These are phyloP conservation scores for Eilema caniola DNA, from an alignment of 2,888 invertebrate genomes.

Conservation along the genomic window DNA sequence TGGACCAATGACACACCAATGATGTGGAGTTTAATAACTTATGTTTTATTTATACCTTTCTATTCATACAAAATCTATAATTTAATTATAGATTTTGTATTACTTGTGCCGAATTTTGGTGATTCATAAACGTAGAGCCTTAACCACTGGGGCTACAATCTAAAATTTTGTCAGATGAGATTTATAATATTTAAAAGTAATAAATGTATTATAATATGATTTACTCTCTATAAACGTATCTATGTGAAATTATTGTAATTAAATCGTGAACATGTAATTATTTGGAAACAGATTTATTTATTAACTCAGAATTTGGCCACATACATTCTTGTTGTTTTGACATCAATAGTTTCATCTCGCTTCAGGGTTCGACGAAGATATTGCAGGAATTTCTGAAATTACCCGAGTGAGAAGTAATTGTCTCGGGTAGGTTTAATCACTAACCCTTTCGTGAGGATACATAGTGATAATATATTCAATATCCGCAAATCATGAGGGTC, in stretches of 20 bases:
- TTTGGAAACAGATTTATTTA: conserved; percentile 3
- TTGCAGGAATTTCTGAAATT: conserved; percentile 61
- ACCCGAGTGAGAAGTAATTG: conserved; percentile 65
- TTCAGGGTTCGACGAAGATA: conserved; percentile 45
- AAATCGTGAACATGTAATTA: background rate
- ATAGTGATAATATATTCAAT: conserved; percentile 78
- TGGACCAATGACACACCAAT: too few species aligned
- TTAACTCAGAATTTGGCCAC: conserved; percentile 20
- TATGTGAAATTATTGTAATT: background rate
- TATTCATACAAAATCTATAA: too few species aligned
- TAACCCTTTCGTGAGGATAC: conserved; percentile 66
- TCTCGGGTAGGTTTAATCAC: conserved; percentile 72
- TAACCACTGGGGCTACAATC: too few species aligned
- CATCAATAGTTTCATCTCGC: conserved; percentile 41
- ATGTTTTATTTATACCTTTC: too few species aligned
- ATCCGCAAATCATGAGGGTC: conserved; percentile 69
- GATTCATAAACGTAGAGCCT: too few species aligned
- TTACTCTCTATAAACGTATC: too few species aligned
- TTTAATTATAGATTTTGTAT: too few species aligned
- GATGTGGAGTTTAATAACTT: too few species aligned
- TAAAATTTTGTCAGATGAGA: too few species aligned
- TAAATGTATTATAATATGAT: too few species aligned
- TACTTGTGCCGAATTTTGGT: too few species aligned
- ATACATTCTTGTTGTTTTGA: conserved; percentile 27
- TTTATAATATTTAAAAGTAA: too few species aligned